phyloP scores from a whole-genome alignment of 37 sponge, comb jelly and placozoan species.

The Axinella damicornis region DNA sequence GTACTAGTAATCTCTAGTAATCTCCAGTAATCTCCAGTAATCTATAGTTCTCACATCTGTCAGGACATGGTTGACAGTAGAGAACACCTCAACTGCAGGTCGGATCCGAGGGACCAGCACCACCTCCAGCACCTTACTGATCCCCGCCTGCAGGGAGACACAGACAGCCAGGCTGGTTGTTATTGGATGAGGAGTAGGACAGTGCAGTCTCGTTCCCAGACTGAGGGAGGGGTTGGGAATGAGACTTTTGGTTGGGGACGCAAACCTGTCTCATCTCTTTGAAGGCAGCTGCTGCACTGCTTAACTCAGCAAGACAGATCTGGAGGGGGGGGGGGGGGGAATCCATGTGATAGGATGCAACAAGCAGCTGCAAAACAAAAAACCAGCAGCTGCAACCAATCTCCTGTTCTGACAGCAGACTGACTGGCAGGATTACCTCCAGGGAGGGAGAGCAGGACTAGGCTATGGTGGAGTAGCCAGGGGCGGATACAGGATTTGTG shows the following conservation, averaged over 20 bases:
- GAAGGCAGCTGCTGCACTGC: slow-evolving; percentile 45
- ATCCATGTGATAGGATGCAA: no score
- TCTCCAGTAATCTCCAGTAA: neutral
- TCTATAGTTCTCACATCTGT: slow-evolving; percentile 77
- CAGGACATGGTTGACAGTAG: slow-evolving; percentile 50
- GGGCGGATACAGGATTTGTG: no score
- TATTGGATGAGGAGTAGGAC: no score
- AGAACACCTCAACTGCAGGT: slow-evolving; percentile 55
- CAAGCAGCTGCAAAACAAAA: no score
- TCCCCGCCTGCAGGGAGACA: slow-evolving; percentile 20
- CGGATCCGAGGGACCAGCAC: slow-evolving; percentile 49
- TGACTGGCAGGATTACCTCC: no score
- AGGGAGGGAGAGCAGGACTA: no score
- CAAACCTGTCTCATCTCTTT: slow-evolving; percentile 70
- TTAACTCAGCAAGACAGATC: slow-evolving; percentile 81
- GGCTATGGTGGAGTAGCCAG: no score
- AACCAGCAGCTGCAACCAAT: no score
- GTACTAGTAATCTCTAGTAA: no score
- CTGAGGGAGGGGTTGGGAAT: no score
- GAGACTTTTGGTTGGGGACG: neutral
- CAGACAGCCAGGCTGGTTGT: neutral
- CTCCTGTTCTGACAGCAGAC: no score
- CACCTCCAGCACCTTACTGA: slow-evolving; percentile 31
- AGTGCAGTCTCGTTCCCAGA: no score
- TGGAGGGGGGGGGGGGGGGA: slow-evolving; percentile 3